Conservation (phyloP, 2,888 invertebrate genomes). For the Quadriops clusia region DNA sequence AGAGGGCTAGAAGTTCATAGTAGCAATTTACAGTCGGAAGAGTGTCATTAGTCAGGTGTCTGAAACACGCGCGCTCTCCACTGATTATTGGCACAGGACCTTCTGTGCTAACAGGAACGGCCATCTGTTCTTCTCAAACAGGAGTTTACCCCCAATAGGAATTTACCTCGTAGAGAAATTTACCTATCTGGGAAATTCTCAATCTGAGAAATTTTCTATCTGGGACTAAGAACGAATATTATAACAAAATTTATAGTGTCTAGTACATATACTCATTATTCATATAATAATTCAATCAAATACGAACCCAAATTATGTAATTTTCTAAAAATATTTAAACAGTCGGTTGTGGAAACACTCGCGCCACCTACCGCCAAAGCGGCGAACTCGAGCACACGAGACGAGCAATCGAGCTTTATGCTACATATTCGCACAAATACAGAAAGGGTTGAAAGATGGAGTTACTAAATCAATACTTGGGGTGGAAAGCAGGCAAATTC, state of each 20-base stretch:
- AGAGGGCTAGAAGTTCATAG: constrained; percentile 8
- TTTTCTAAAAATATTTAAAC: neutral
- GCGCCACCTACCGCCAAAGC: constrained; percentile 19
- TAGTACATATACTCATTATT: no score
- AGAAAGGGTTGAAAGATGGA: constrained; percentile 25
- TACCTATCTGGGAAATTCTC: no score
- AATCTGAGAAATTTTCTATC: no score
- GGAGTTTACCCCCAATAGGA: no score
- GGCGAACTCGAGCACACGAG: constrained; percentile 8
- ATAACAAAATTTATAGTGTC: no score
- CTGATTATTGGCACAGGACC: constrained; percentile 25
- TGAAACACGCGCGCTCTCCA: constrained; percentile 33
- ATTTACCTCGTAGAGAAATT: no score
- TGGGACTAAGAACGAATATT: no score
- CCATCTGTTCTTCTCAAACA: no score
- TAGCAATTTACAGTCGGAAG: constrained; percentile 34
- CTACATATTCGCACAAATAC: constrained; percentile 14
- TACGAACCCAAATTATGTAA: neutral
- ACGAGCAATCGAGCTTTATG: constrained; percentile 6
- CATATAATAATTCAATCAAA: no score
- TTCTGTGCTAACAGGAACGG: no score
- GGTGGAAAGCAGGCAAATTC: constrained; percentile 1
- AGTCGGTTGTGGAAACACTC: neutral
- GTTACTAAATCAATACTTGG: constrained; percentile 18
- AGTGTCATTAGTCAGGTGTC: constrained; percentile 39